Conservation (phyloP, 1,140 invertebrate genomes). For the Drosophila biarmipes region DNA sequence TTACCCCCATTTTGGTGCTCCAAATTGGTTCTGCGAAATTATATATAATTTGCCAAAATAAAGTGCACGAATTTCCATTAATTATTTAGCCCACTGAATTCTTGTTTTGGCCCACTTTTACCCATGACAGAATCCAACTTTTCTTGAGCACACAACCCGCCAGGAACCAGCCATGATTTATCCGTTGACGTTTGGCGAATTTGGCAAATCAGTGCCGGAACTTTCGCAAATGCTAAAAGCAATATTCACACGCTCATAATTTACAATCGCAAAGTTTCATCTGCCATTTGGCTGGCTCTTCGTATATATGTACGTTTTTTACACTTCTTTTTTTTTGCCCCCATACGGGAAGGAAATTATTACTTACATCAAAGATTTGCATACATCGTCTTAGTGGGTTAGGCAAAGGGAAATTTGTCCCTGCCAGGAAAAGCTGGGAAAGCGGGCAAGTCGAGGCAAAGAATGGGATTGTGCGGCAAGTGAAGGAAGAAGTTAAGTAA, state of each 20-base stretch:
- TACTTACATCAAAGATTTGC: conserved; percentile 81
- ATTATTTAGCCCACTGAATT: conserved; percentile 13
- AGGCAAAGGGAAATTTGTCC: conserved; percentile 45
- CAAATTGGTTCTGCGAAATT: not conserved
- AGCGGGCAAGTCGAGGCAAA: conserved; percentile 1
- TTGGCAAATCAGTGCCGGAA: conserved; percentile 64
- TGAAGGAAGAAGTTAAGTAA: conserved; percentile 71
- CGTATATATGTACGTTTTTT: conserved; percentile 1
- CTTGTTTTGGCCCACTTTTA: conserved; percentile 4
- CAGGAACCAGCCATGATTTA: conserved; percentile 17
- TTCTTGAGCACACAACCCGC: not conserved
- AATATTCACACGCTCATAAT: conserved; percentile 77
- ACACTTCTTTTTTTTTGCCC: conserved; percentile 3
- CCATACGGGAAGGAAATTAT: conserved; percentile 75
- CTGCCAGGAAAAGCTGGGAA: conserved; percentile 1
- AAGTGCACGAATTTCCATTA: not conserved
- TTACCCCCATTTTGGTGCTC: not conserved
- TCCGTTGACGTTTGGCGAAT: conserved; percentile 47
- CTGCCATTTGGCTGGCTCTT: conserved; percentile 37
- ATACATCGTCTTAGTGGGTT: conserved; percentile 68
- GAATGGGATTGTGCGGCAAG: conserved; percentile 42
- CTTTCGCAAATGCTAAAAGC: conserved; percentile 61
- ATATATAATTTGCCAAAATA: conserved; percentile 13
- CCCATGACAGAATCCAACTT: conserved; percentile 7
- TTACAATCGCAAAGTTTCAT: conserved; percentile 72